Evolutionary conservation across 2,797 vertebrate species (phyloP).

Genomic region (Mus caroli): DNA sequence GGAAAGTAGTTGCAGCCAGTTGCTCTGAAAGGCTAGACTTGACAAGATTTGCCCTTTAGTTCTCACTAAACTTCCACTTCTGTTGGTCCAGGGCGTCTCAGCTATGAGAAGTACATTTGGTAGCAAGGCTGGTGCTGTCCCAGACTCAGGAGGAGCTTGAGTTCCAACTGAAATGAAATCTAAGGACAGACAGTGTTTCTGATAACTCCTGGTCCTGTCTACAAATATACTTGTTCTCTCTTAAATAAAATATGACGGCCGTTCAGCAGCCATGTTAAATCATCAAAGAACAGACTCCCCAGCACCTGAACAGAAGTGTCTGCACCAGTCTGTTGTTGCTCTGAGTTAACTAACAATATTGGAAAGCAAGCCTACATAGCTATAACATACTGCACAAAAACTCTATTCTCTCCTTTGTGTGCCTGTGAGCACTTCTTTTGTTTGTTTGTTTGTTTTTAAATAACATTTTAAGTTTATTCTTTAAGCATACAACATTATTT

Average conservation of each 20-base stretch:
- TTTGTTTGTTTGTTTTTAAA: not conserved
- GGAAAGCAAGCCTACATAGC: slow-evolving; percentile 21
- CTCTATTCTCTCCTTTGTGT: slow-evolving; percentile 9
- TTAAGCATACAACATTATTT: not conserved
- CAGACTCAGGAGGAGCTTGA: slow-evolving; percentile 24
- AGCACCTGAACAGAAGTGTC: slow-evolving; percentile 40
- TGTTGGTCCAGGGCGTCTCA: slow-evolving; percentile 43
- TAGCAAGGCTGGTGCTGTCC: slow-evolving; percentile 55
- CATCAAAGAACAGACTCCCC: not conserved
- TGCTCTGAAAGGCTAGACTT: slow-evolving; percentile 65
- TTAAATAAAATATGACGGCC: slow-evolving; percentile 61
- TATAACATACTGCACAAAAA: slow-evolving; percentile 18
- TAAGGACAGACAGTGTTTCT: slow-evolving; percentile 43
- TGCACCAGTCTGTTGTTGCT: slow-evolving; percentile 33
- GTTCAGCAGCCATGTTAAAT: slow-evolving; percentile 43
- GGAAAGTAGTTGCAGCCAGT: slow-evolving; percentile 19
- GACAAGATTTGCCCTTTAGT: slow-evolving; percentile 51
- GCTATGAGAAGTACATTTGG: slow-evolving; percentile 56
- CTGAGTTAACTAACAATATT: slow-evolving; percentile 27
- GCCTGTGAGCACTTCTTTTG: slow-evolving; percentile 33
- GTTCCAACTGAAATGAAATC: slow-evolving; percentile 61
- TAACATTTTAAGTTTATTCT: not conserved
- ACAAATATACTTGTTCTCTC: slow-evolving; percentile 52
- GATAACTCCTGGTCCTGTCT: slow-evolving; percentile 37
- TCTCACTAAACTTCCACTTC: slow-evolving; percentile 67